These are phyloP conservation scores for Tychaedon coryphoeus DNA, from an alignment of 2,113 vertebrate species.

Conservation along the genomic window DNA sequence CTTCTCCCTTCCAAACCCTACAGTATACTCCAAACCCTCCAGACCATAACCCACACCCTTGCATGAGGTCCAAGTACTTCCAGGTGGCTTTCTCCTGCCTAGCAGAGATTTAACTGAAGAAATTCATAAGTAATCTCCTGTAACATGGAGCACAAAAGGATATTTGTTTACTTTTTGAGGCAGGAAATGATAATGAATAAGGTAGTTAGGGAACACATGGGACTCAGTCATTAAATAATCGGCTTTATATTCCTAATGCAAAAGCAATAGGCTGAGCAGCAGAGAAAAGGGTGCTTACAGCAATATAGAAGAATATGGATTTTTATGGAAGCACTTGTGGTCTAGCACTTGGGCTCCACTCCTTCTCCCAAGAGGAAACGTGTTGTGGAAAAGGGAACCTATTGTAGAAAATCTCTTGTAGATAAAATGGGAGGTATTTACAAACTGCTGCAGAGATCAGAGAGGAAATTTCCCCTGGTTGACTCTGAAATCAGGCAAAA, in stretches of 20 bases:
- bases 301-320: background rate
- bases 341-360: background rate
- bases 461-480: slow-evolving; percentile 29
- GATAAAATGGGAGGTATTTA: background rate
- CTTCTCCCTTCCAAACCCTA: background rate
- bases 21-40: background rate
- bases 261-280: background rate
- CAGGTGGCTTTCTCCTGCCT: background rate
- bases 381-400: background rate
- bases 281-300: background rate
- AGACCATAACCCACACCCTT: background rate
- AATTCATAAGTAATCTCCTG: slow-evolving; percentile 10
- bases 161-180: slow-evolving; percentile 49
- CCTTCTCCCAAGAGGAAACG: background rate
- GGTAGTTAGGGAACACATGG: slow-evolving; percentile 27
- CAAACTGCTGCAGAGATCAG: slow-evolving; percentile 23
- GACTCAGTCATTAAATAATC: slow-evolving; percentile 10
- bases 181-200: slow-evolving; percentile 39
- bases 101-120: background rate
- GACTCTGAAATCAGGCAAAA: slow-evolving; percentile 4
- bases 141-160: slow-evolving; percentile 33
- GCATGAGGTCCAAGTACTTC: background rate
- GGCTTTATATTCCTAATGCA: slow-evolving; percentile 29
- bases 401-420: background rate
- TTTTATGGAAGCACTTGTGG: background rate